Base-by-base conservation (phyloP, 1,140 invertebrate species). In the Macrobrachium rosenbergii region DNA sequence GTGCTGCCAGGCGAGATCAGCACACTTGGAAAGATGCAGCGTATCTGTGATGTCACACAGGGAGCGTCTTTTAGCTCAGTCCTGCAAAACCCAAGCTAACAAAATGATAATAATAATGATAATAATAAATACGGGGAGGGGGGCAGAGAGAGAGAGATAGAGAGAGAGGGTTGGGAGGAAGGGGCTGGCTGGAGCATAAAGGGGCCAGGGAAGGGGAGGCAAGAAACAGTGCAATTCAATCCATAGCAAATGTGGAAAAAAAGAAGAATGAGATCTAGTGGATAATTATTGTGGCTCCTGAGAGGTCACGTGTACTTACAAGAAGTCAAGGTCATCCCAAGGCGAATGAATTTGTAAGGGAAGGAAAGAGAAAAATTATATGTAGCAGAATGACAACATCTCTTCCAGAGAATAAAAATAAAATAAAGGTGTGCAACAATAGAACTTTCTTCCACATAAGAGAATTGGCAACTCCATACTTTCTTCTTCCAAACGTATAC, bases 341-440 rank as follows among this genome's bases (percentile, higher is more conserved):
- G 82, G 77, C 76, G 87, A 83, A 88, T 80, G 87, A 83, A 83
- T 83, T 81, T 81, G 82, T 75, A 88, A 83, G 82, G 87, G 82
- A 83, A 84, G 82, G 82, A 88, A 84, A 88, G 77, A 87, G 83
- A 87, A 89, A 90, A 87, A 89, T 87, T 87, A 87, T 79, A 87
- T 87, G 85, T 87, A 87, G 85, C 85, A 87, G 72, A 81, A 81
- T 87, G 85, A 87, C 85, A 87, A 45, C 62, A 21, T 23, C 62
- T 76, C 43, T 80, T 37, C 62, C 45, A 28, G 75, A 21, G 75
- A 77, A 52, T 52, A 10, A 52, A 52, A 52, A 52, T 10, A 52
- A 52, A 52, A 52, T 10, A 52, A 52, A 52, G 52, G 52, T 52
- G 52, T 52, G 52, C 52, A 52, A 52, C 52, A 52, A 52, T 52